Percentiles rank a stretch among this genome's conserved stretches.
Evolutionary conservation across 2,888 invertebrate species (phyloP).

Genomic region (Sminthurides aquaticus): DNA sequence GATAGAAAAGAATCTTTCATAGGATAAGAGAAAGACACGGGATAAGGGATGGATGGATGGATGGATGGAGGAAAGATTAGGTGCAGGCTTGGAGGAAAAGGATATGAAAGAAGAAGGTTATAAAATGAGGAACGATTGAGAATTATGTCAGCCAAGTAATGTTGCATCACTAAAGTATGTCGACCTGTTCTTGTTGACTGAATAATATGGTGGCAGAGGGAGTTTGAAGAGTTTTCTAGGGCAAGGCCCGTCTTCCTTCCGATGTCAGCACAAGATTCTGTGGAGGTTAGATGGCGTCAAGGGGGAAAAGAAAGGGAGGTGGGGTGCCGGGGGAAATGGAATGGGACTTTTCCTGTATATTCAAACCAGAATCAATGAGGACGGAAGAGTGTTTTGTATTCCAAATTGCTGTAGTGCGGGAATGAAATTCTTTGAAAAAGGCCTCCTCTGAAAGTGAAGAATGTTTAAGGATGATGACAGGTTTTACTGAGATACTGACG

Average conservation of each 20-base stretch:
- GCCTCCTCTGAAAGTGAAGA: too few relatives aligned
- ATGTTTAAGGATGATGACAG: too few relatives aligned
- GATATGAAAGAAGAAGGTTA: neutral
- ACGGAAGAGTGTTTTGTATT: too few relatives aligned
- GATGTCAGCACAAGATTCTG: neutral
- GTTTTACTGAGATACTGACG: too few relatives aligned
- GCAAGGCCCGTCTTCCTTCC: neutral
- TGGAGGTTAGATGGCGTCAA: neutral
- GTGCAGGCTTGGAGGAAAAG: neutral
- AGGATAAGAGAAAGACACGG: neutral
- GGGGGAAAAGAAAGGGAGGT: too few relatives aligned
- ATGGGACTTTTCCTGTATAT: too few relatives aligned
- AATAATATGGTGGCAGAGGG: neutral
- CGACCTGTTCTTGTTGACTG: neutral
- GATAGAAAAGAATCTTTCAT: neutral
- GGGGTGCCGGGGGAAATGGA: too few relatives aligned
- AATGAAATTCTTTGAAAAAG: too few relatives aligned
- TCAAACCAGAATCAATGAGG: too few relatives aligned
- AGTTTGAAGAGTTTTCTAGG: constrained; percentile 4
- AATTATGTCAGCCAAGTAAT: constrained; percentile 4
- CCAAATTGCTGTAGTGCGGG: too few relatives aligned
- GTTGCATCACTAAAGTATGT: constrained; percentile 8
- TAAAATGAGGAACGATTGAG: neutral
- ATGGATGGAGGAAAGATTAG: neutral
- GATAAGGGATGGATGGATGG: neutral